A percentile compares a stretch with the other conserved stretches of the same genome.
These are phyloP conservation scores for Oriolus oriolus DNA, from an alignment of 2,113 vertebrate genomes.

Conservation along the genomic window DNA sequence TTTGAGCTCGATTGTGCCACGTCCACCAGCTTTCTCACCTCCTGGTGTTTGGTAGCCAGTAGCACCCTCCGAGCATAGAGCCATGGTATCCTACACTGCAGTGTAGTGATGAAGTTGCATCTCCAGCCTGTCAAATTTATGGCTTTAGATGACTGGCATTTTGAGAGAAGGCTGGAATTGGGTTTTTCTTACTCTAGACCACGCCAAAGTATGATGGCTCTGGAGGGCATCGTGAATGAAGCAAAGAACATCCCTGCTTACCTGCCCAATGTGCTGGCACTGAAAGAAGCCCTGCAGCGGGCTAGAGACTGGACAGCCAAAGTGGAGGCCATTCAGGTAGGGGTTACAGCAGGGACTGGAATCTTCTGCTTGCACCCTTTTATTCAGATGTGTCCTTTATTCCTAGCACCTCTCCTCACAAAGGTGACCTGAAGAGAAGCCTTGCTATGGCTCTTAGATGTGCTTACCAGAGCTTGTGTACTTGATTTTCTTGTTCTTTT, in stretches of 20 bases:
- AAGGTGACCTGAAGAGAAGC: not conserved
- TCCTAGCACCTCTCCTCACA: not conserved
- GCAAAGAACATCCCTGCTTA: conserved; percentile 95
- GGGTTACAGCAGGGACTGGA: not conserved
- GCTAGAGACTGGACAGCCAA: conserved; percentile 94
- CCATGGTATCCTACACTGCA: not conserved
- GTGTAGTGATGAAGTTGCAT: not conserved
- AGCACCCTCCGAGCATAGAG: not conserved
- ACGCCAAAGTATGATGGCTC: conserved; percentile 86
- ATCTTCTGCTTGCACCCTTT: not conserved
- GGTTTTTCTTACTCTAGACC: conserved; percentile 75
- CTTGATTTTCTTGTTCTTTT: not conserved
- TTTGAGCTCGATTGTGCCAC: not conserved
- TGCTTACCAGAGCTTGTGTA: rapidly evolving
- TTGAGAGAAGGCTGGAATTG: conserved; percentile 9
- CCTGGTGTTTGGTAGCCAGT: not conserved
- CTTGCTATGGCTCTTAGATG: not conserved
- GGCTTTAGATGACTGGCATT: not conserved
- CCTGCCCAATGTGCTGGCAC: conserved; percentile 90
- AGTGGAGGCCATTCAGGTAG: conserved; percentile 95
- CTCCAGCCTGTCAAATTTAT: not conserved
- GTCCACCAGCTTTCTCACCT: not conserved
- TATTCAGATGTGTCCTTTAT: not conserved
- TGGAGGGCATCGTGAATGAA: conserved; percentile 92
- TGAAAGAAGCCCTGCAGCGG: conserved; percentile 91